phyloP scores from a whole-genome alignment of 2,797 vertebrate species.

The Halcyon smyrnensis region DNA sequence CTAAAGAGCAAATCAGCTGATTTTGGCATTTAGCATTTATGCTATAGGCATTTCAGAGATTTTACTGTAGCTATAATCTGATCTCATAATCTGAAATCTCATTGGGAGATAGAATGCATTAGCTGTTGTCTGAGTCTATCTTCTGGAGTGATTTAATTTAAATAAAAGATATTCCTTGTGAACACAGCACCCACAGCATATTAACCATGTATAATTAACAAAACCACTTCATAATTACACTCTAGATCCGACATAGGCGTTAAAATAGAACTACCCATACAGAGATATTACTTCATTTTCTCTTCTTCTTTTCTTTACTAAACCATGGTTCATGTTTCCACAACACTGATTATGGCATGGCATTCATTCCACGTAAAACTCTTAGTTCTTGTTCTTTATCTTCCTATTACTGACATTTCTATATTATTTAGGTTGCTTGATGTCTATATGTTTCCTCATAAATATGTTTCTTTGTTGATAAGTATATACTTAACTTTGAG shows the following conservation, averaged over 20 bases:
- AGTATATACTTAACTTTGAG: background rate
- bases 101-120: background rate
- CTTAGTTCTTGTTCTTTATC: background rate
- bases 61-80: background rate
- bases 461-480: background rate
- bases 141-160: background rate
- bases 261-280: background rate
- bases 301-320: background rate
- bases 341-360: background rate
- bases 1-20: background rate
- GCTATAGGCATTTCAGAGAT: background rate
- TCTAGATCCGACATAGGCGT: background rate
- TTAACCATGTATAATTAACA: background rate
- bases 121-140: background rate
- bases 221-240: background rate
- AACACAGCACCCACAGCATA: background rate
- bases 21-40: background rate
- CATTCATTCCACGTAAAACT: background rate
- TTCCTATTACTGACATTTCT: background rate
- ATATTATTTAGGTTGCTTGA: background rate
- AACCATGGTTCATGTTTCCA: background rate
- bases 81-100: background rate
- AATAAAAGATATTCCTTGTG: background rate
- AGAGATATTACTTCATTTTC: background rate
- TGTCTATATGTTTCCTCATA: background rate